A percentile compares a stretch with the other conserved stretches of the same genome.
Evolutionary conservation across 1,140 invertebrate species (phyloP).

Genomic region (Halyomorpha halys): DNA sequence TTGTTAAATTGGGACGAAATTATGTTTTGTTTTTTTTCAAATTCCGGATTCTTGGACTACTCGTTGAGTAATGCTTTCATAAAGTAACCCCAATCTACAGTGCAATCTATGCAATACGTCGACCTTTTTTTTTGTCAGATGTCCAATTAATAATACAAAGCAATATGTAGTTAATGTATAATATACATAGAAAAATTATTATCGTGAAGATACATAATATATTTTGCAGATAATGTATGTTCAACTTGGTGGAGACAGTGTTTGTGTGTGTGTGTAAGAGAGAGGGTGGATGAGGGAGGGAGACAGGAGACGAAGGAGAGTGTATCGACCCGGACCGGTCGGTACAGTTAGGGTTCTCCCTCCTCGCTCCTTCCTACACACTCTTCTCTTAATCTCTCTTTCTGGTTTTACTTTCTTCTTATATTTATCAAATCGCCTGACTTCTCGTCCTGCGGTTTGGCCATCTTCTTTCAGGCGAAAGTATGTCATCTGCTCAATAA

Average conservation of each 20-base stretch:
- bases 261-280: not conserved
- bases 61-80: too few relatives aligned
- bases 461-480: not conserved
- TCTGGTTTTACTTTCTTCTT: not conserved
- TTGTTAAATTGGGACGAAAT: too few relatives aligned
- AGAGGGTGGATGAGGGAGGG: not conserved
- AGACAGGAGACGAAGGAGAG: not conserved
- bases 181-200: too few relatives aligned
- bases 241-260: not conserved
- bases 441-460: not conserved
- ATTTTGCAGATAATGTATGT: not conserved
- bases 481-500: too few relatives aligned
- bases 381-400: not conserved
- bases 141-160: too few relatives aligned
- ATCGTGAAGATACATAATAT: too few relatives aligned
- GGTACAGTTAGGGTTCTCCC: constrained; percentile 9
- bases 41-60: too few relatives aligned
- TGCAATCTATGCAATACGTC: too few relatives aligned
- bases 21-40: too few relatives aligned
- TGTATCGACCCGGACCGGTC: constrained; percentile 11
- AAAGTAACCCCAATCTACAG: too few relatives aligned
- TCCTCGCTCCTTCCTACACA: not conserved
- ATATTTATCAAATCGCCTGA: not conserved
- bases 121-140: too few relatives aligned
- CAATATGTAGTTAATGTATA: too few relatives aligned